These are phyloP conservation scores for Emydoidea blandingii DNA, from an alignment of 2,797 vertebrate species.

Conservation along the genomic window DNA sequence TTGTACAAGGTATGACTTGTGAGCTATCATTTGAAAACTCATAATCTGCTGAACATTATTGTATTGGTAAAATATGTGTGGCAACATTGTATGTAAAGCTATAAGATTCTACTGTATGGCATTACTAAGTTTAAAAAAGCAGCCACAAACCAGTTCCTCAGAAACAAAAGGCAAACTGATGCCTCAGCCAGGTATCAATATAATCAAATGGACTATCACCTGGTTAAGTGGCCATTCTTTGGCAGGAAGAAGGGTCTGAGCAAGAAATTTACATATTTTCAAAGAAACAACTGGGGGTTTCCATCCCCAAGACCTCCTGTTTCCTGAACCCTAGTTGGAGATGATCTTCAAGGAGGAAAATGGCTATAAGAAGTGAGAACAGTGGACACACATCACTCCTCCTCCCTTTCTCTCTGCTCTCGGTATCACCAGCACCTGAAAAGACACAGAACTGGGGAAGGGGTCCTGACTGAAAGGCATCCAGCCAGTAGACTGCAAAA, in stretches of 20 bases:
- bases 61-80: not conserved
- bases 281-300: not conserved
- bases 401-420: not conserved
- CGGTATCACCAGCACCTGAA: not conserved
- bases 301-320: not conserved
- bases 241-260: not conserved
- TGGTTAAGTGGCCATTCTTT: not conserved
- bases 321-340: not conserved
- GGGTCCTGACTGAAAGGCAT: not conserved
- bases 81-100: not conserved
- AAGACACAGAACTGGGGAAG: not conserved
- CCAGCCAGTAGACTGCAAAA: not conserved
- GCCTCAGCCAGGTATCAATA: not conserved
- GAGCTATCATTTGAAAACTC: not conserved
- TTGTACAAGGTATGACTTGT: not conserved
- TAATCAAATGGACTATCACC: not conserved
- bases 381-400: not conserved
- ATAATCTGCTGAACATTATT: not conserved
- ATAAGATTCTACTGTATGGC: not conserved
- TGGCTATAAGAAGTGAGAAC: not conserved
- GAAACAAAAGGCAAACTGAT: not conserved
- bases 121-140: not conserved
- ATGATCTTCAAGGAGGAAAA: not conserved
- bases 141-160: not conserved
- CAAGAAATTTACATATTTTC: not conserved